A percentile compares a stretch with the other conserved stretches of the same genome.
These are phyloP conservation scores for Carassius carassius DNA, from an alignment of 2,113 vertebrate genomes.

Conservation along the genomic window DNA sequence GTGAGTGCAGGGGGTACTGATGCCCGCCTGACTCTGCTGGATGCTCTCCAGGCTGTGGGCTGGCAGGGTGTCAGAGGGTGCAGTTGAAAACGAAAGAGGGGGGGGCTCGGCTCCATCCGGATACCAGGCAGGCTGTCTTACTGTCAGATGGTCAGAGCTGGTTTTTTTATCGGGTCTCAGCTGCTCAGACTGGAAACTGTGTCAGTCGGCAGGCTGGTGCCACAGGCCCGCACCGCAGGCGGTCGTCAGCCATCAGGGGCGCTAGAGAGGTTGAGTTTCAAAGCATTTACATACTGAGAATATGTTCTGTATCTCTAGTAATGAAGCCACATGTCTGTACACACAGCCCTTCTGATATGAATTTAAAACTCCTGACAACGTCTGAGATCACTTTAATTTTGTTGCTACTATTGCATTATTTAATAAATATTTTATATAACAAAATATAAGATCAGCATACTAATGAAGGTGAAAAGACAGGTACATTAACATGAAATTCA, in stretches of 20 bases:
- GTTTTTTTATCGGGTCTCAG: conserved; percentile 71
- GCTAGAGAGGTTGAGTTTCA: conserved; percentile 37
- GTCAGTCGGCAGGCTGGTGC: conserved; percentile 62
- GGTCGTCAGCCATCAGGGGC: conserved; percentile 57
- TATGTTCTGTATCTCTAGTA: not conserved
- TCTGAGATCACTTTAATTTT: not conserved
- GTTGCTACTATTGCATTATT: not conserved
- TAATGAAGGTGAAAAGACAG: not conserved
- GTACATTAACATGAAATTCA: not conserved
- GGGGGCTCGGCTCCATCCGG: conserved; percentile 36
- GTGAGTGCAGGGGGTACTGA: conserved; percentile 19
- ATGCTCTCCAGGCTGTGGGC: conserved; percentile 22
- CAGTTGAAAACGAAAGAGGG: conserved; percentile 32
- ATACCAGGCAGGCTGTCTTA: conserved; percentile 65
- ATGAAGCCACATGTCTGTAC: too few relatives aligned
- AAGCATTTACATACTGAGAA: not conserved
- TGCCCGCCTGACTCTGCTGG: conserved; percentile 31
- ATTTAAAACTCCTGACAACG: not conserved
- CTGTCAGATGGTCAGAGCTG: conserved; percentile 72
- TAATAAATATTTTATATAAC: not conserved
- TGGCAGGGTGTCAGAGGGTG: conserved; percentile 44
- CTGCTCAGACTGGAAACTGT: conserved; percentile 67
- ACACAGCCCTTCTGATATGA: too few relatives aligned
- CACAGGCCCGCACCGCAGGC: conserved; percentile 50
- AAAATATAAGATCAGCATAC: not conserved